These are phyloP conservation scores for Chaenogobius annularis DNA, from an alignment of 2,113 vertebrate species.

Conservation along the genomic window DNA sequence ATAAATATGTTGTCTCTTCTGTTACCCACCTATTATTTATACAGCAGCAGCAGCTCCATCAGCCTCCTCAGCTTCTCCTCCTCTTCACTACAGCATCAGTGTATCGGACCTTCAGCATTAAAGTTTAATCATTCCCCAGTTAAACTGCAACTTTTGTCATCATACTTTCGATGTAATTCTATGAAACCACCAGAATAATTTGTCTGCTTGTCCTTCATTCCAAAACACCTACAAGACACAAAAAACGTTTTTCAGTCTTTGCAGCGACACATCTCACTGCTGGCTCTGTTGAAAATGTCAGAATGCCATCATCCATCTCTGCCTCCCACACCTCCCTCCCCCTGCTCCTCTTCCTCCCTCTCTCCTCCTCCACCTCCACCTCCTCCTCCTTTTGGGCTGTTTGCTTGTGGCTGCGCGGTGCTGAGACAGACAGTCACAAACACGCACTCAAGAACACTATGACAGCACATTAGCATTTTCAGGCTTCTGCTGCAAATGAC, in stretches of 20 bases:
- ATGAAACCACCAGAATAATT: no score
- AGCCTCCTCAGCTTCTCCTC: no score
- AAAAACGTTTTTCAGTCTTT: conserved; percentile 17
- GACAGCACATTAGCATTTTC: conserved; percentile 35
- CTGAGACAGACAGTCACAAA: conserved; percentile 39
- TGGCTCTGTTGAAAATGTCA: conserved; percentile 59
- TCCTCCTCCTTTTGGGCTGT: conserved; percentile 51
- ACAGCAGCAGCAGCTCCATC: no score
- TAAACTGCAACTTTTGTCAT: no score
- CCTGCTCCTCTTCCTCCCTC: conserved; percentile 51
- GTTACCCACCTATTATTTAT: no score
- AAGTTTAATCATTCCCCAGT: no score
- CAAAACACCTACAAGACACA: conserved; percentile 23
- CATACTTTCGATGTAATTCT: no score
- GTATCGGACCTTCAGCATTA: no score
- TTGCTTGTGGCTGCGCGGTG: conserved; percentile 25
- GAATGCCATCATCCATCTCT: conserved; percentile 66
- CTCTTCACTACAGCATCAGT: no score
- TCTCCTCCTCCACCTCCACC: conserved; percentile 40
- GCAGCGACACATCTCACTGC: conserved; percentile 42
- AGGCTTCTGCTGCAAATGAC: conserved; percentile 16
- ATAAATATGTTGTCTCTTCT: no score
- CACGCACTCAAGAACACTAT: conserved; percentile 13
- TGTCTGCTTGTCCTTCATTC: neutral
- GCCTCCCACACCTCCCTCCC: conserved; percentile 62